Evolutionary conservation across 2,113 vertebrate species (phyloP), one percentile per base, ranked within the genome.

Genomic region (Marmota monax): DNA sequence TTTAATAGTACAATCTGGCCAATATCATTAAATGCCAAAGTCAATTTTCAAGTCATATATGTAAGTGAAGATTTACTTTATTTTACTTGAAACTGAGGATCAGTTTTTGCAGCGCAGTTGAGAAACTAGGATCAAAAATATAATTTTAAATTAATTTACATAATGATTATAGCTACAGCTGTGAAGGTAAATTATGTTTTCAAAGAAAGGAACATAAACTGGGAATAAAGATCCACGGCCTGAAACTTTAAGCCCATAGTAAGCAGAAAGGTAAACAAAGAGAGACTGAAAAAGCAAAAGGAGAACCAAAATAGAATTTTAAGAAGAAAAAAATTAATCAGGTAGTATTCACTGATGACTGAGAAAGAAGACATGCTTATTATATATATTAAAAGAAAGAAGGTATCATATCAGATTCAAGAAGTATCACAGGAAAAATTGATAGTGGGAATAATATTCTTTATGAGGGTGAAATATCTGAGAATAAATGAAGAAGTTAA

Each of bases 281-380:
- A 72, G n/a, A 63, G 20, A n/a, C 3, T 67, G 16, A 63, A 88
- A 79, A 86, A 86, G 25, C 17, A 86, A 61, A 84, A 88, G n/a
- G 34, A 92, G 61, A 93, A 70, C 10, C 11, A 65, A 90, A 67
- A 77, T 37, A 53, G 10, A 77, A 23, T 61, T 10, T 80, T 42
- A 74, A 70, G 32, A 88, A 89, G 10, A 65, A 51, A 5, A 93
- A 96, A 93, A 82, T 51, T 45, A 96, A 67, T 88, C n/a, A 78
- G 27, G 27, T 42, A 80, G 48, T 42, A 70, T 23, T 61, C 76
- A 95, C 17, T 87, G 61, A 77, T 61, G 18, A 90, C 79, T 72
- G 29, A 76, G 69, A 91, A 73, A 58, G n/a, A 79, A 77, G 51
- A 95, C 25, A 82, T 67, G 39, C 29, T 93, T 90, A 82, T 58